A percentile compares a stretch with the other conserved stretches of the same genome.
These are phyloP conservation scores for Ganaspis sp. DNA, from an alignment of 1,140 invertebrate genomes.

Conservation along the genomic window DNA sequence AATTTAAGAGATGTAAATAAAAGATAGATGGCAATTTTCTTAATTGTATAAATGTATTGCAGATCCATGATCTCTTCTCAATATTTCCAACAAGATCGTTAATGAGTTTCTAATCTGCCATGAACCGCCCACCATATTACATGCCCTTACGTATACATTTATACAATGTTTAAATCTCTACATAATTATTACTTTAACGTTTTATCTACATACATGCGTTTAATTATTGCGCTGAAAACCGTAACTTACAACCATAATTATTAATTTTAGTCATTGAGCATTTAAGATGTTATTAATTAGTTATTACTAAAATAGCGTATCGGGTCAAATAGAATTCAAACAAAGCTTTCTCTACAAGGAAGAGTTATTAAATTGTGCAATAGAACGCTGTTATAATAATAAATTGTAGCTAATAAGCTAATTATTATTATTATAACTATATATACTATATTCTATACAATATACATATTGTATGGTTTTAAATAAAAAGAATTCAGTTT, in stretches of 20 bases:
- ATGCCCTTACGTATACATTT: background rate
- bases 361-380: too few species aligned
- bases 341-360: too few species aligned
- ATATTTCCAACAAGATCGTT: conserved; percentile 10
- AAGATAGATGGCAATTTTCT: background rate
- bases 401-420: too few species aligned
- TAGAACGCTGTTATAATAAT: too few species aligned
- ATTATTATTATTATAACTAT: too few species aligned
- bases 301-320: too few species aligned
- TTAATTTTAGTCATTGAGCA: background rate
- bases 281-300: background rate
- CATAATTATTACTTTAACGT: background rate
- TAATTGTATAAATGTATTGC: background rate
- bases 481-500: too few species aligned
- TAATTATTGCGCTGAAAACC: background rate
- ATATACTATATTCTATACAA: too few species aligned
- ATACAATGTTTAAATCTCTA: background rate
- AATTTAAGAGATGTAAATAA: background rate
- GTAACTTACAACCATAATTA: background rate
- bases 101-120: conserved; percentile 16
- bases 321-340: too few species aligned
- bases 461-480: too few species aligned
- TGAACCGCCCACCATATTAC: conserved; percentile 7
- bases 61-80: background rate
- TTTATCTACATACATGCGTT: background rate